Evolutionary conservation across 2,797 vertebrate species (phyloP).

Genomic region (Argya squamiceps): DNA sequence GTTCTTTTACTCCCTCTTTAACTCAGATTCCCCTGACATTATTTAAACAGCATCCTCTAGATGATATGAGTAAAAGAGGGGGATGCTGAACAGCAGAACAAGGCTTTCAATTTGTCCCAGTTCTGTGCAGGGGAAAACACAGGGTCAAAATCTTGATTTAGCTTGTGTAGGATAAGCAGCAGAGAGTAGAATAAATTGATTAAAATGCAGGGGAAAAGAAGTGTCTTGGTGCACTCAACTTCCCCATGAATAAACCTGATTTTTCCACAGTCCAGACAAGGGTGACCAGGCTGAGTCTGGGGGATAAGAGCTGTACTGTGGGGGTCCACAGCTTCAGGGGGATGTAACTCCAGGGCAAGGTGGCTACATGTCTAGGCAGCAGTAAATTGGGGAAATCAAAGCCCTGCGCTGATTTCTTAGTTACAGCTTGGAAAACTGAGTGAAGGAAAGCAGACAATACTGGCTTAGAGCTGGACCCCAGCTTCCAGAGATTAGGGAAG

Average conservation of each 20-base stretch:
- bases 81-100: neutral
- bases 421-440: neutral
- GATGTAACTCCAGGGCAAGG: neutral
- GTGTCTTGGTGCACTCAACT: neutral
- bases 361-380: neutral
- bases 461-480: neutral
- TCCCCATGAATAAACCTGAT: neutral
- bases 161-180: neutral
- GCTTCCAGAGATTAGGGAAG: neutral
- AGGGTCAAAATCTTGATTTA: neutral
- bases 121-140: neutral
- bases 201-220: neutral
- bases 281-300: neutral
- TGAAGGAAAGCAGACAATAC: neutral
- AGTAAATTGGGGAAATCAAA: neutral
- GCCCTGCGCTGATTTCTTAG: neutral
- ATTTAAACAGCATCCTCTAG: neutral
- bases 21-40: neutral
- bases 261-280: neutral
- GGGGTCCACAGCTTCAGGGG: neutral
- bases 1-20: neutral
- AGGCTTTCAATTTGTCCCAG: neutral
- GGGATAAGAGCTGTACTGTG: neutral
- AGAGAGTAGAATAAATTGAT: neutral
- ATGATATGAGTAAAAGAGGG: neutral